Base-by-base conservation (phyloP, 1,140 invertebrate genomes). In the Glomeris maerens region DNA sequence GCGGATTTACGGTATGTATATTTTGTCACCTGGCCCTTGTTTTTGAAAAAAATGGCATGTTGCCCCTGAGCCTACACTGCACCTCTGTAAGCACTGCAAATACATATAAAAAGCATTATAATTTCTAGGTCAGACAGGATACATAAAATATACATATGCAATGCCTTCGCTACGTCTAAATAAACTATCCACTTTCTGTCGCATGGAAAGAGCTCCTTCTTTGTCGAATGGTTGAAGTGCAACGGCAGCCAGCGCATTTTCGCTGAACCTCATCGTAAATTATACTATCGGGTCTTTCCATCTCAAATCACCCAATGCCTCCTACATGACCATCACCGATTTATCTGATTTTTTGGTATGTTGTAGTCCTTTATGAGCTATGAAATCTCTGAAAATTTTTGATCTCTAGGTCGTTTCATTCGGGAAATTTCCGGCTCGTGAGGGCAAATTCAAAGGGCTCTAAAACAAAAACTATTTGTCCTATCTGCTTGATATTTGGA, bases 41-140 rank as follows among this genome's bases (percentile, higher is more conserved):
- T 83, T 67, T 93, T 93, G 65, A 93, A 82, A 69, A 95, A 73
- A 97, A 95, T 44, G 96, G 69, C 2, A 95, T 69, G 71, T 95
- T 95, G 47, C 91, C 91, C 60, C 85, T 76, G 20, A 96, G 72
- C 51, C 89, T 78, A 71, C 88, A 94, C 48, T 23, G 39, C 2
- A 13, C 7, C 17, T 42, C 36, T 10, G 13, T 52, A 25, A 17
- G 47, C 27, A 47, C 45, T n/a, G 10, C 36, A 36, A 36, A 36
- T 36, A 36, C 31, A 13, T 38, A 13, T 39, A 45, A 20, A 2
- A 42, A 42, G 52, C 47, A 25, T 41, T 22, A 22, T 22, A 44
- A 3, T 27, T 27, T 29, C 41, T n/a, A 7, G 29, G 27, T 36
- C 4, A 45, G n/a, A 31, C 0, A 7, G 10, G 13, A 45, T 27